phyloP scores from a whole-genome alignment of 1,140 invertebrate species.

The Cherax destructor region DNA sequence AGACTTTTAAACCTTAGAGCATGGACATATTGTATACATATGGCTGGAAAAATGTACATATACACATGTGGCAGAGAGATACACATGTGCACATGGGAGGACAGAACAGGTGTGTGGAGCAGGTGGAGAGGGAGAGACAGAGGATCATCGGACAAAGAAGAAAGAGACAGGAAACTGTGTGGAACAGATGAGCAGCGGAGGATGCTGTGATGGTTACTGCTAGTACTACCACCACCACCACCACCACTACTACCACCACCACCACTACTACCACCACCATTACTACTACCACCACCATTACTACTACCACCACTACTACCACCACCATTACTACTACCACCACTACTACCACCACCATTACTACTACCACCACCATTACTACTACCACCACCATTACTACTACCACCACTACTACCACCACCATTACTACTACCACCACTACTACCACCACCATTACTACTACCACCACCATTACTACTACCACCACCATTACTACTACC shows the following conservation, averaged over 20 bases:
- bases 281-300: no score
- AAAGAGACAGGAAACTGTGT: neutral
- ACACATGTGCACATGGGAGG: neutral
- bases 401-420: no score
- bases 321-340: no score
- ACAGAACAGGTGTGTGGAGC: neutral
- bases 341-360: neutral
- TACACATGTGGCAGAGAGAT: neutral
- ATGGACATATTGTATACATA: neutral
- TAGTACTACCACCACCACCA: no score
- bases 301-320: no score
- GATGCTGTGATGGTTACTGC: no score
- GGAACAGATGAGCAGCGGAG: neutral
- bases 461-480: neutral
- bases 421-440: no score
- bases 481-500: neutral
- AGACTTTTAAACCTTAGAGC: no score
- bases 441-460: neutral
- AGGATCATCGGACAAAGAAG: neutral
- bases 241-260: no score
- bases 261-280: no score
- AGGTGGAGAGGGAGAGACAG: neutral
- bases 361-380: neutral
- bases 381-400: no score
- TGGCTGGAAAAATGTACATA: neutral